These are phyloP conservation scores for Heliconius hermathena DNA, from an alignment of 1,140 invertebrate species.

Conservation along the genomic window DNA sequence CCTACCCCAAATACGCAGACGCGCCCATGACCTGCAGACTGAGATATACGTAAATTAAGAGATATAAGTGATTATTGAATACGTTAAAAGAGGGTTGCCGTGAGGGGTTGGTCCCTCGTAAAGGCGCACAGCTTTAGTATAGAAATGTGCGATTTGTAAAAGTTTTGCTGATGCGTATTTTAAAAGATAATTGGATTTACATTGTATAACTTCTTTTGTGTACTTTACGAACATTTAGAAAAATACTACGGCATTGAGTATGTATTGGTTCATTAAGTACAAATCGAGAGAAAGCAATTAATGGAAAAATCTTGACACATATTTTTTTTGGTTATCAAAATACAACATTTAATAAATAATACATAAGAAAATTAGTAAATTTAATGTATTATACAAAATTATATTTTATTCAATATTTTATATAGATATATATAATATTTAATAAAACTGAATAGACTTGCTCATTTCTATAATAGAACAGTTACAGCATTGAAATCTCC, in stretches of 20 bases:
- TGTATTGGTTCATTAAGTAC: too few relatives aligned
- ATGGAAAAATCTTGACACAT: too few relatives aligned
- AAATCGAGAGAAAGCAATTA: too few relatives aligned
- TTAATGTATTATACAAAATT: neutral
- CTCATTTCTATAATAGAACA: slow-evolving; percentile 17
- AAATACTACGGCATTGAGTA: too few relatives aligned
- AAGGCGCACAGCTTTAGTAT: neutral
- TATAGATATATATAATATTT: neutral
- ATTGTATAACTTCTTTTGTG: slow-evolving; percentile 12
- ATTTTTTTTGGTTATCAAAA: too few relatives aligned
- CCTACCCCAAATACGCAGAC: slow-evolving; percentile 8
- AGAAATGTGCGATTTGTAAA: slow-evolving; percentile 3
- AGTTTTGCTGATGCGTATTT: neutral
- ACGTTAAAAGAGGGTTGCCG: slow-evolving; percentile 34
- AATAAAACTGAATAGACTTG: neutral
- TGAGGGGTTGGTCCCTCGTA: slow-evolving; percentile 35
- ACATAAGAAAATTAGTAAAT: neutral
- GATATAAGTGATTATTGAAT: slow-evolving; percentile 38
- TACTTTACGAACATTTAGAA: neutral
- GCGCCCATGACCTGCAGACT: slow-evolving; percentile 23
- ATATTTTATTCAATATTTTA: too few relatives aligned
- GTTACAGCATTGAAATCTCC: slow-evolving; percentile 23
- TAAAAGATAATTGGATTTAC: neutral
- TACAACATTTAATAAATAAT: too few relatives aligned
- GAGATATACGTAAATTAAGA: slow-evolving; percentile 31